These are phyloP conservation scores for Coptotermes formosanus DNA, from an alignment of 1,140 invertebrate species.

Conservation along the genomic window DNA sequence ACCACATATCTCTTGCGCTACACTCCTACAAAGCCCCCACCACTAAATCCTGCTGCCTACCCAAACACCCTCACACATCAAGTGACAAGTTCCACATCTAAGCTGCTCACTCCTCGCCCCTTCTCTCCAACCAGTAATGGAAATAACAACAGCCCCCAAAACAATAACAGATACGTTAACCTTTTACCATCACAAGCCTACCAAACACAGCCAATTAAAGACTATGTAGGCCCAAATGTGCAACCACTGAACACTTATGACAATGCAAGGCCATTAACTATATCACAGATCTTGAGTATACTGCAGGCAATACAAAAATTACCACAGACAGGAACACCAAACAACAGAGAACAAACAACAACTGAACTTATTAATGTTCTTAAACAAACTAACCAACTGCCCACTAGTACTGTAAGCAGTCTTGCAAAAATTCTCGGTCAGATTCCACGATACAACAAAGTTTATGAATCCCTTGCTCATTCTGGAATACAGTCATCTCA, in stretches of 20 bases:
- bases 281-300: constrained; percentile 28
- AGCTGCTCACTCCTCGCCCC: not conserved
- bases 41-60: not conserved
- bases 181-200: not conserved
- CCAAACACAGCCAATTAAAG: not conserved
- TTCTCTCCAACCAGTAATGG: too few relatives aligned
- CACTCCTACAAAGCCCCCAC: not conserved
- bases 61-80: not conserved
- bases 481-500: not conserved
- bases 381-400: not conserved
- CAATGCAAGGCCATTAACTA: not conserved
- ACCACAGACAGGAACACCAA: not conserved
- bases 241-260: not conserved
- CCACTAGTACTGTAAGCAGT: not conserved
- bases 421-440: not conserved
- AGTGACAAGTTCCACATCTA: not conserved
- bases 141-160: not conserved
- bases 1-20: not conserved
- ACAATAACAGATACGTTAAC: not conserved
- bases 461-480: not conserved
- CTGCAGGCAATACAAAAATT: constrained; percentile 28
- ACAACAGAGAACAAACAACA: constrained; percentile 8
- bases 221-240: not conserved
- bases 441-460: not conserved
- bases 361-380: constrained; percentile 2